These are phyloP conservation scores for Pangasius macronema DNA, from an alignment of 2,797 vertebrate genomes.

Conservation along the genomic window DNA sequence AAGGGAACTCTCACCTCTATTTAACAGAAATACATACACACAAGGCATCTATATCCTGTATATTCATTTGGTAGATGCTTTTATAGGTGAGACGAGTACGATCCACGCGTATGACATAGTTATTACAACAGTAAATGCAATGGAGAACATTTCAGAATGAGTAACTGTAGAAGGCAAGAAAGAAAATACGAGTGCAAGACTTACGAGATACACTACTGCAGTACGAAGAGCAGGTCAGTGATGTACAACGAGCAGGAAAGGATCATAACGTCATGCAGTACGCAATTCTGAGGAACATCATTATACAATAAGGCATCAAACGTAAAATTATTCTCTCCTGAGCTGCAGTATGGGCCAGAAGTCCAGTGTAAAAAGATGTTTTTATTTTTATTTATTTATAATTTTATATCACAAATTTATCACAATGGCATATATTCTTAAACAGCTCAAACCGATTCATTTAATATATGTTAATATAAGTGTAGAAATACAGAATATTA, in stretches of 20 bases:
- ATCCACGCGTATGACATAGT: neutral
- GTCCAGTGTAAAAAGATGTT: neutral
- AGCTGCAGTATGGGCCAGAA: neutral
- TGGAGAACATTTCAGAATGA: neutral
- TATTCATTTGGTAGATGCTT: too few relatives aligned
- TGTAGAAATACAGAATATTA: neutral
- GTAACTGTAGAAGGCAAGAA: neutral
- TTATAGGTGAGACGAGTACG: too few relatives aligned
- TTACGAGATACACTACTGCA: neutral
- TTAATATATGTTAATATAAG: neutral
- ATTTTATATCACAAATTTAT: too few relatives aligned
- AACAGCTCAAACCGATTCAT: neutral
- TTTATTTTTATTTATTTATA: too few relatives aligned
- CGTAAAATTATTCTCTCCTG: neutral
- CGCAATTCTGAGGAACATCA: neutral
- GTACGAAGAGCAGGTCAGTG: too few relatives aligned
- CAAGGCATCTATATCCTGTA: too few relatives aligned
- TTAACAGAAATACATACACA: too few relatives aligned
- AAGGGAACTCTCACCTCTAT: too few relatives aligned
- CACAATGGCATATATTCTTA: neutral
- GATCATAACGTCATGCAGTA: neutral
- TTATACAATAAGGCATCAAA: neutral
- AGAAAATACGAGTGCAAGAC: neutral
- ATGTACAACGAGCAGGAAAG: neutral
- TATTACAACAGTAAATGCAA: neutral